Evolutionary conservation across 1,140 invertebrate species (phyloP).

Genomic region (Conus betulinus): DNA sequence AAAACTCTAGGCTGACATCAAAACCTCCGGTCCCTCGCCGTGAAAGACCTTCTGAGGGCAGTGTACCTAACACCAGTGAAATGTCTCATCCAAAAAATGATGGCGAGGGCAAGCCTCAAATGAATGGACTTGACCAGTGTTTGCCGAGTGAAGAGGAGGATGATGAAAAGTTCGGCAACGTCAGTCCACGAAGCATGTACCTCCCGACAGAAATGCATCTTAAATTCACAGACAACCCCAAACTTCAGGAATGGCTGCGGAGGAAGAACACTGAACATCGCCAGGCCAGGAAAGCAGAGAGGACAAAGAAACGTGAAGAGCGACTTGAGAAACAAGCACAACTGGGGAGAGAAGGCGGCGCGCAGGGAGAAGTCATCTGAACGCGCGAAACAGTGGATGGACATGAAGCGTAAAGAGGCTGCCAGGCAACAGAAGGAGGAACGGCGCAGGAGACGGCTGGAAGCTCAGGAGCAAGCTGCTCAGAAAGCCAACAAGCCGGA

Average conservation of each 20-base stretch:
- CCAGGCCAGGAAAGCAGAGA: slow-evolving; percentile 40
- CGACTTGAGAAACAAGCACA: slow-evolving; percentile 34
- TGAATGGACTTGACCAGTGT: background rate
- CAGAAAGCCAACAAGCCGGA: background rate
- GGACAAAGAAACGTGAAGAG: slow-evolving; percentile 36
- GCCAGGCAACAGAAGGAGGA: slow-evolving; percentile 27
- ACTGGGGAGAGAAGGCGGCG: slow-evolving; percentile 3
- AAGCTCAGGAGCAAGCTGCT: slow-evolving; percentile 17
- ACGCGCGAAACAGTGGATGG: slow-evolving; percentile 48
- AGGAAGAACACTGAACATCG: slow-evolving; percentile 41
- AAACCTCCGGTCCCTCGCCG: slow-evolving; percentile 5
- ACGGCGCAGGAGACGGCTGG: slow-evolving; percentile 10
- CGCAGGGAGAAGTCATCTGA: slow-evolving; percentile 35
- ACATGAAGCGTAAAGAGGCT: slow-evolving; percentile 43
- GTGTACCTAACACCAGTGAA: slow-evolving; percentile 12
- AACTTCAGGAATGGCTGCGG: slow-evolving; percentile 42
- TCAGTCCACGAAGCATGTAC: background rate
- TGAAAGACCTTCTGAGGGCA: background rate
- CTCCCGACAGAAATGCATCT: slow-evolving; percentile 34
- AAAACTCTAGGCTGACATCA: background rate
- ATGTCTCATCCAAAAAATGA: background rate
- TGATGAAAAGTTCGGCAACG: background rate
- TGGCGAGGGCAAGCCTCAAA: background rate
- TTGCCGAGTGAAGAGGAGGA: background rate
- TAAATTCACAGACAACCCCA: slow-evolving; percentile 44